Evolutionary conservation across 2,113 vertebrate species (phyloP).

Genomic region (Vicugna pacos): DNA sequence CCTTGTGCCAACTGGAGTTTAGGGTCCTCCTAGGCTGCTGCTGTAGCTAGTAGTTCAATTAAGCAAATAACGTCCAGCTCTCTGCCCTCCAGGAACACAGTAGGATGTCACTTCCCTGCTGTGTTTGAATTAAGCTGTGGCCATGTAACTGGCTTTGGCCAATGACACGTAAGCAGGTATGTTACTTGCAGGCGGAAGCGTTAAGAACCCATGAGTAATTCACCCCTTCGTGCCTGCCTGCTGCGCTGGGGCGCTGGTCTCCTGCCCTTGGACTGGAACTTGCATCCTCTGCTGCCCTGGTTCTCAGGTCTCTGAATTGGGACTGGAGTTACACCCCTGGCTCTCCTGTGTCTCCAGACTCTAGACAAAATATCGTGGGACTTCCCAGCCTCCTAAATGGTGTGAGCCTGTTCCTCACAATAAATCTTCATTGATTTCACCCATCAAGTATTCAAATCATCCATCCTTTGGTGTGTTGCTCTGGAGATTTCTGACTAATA

Average conservation of each 20-base stretch:
- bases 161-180: neutral
- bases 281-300: neutral
- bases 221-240: too few relatives aligned
- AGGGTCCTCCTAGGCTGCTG: neutral
- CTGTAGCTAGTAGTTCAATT: neutral
- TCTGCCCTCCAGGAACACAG: neutral
- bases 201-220: neutral
- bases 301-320: neutral
- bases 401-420: neutral
- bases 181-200: neutral
- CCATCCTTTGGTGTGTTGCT: neutral
- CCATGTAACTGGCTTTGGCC: neutral
- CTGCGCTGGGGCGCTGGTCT: neutral
- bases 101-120: accelerated
- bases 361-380: neutral
- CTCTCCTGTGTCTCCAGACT: neutral
- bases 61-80: neutral
- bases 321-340: neutral
- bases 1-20: neutral
- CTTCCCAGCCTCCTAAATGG: neutral
- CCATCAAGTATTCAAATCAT: too few relatives aligned
- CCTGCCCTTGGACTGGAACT: neutral
- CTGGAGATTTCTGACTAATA: neutral
- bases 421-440: neutral
- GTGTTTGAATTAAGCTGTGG: neutral